Percentiles rank a stretch among this genome's conserved stretches.
phyloP scores from a whole-genome alignment of 2,888 invertebrate genomes.

The Tachina grossa region DNA sequence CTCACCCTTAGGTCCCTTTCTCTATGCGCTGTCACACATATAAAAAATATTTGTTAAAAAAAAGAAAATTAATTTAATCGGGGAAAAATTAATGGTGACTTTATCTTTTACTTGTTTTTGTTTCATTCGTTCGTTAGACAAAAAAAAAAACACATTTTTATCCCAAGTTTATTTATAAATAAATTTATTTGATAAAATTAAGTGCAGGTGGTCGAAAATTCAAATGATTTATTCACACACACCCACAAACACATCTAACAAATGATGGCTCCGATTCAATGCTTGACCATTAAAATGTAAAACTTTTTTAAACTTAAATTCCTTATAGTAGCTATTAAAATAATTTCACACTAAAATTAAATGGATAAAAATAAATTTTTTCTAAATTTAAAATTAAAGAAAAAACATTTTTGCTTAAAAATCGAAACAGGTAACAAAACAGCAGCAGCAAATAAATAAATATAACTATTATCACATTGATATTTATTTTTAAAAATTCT shows the following conservation, averaged over 20 bases:
- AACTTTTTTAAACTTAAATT: slow-evolving; percentile 19
- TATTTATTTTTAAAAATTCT: slow-evolving; percentile 60
- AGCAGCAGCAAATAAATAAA: slow-evolving; percentile 19
- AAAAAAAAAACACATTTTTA: neutral
- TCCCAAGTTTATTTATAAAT: slow-evolving; percentile 47
- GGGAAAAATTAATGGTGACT: no score
- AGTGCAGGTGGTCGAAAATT: slow-evolving; percentile 42
- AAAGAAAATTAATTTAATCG: no score
- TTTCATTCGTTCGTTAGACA: no score
- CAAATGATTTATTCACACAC: neutral
- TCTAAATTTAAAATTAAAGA: slow-evolving; percentile 19
- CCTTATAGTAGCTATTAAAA: neutral
- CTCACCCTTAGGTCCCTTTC: no score
- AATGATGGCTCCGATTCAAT: slow-evolving; percentile 1
- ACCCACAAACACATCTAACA: neutral
- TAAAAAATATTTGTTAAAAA: no score
- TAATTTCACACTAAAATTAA: slow-evolving; percentile 10
- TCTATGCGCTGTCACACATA: no score
- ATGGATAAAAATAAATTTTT: slow-evolving; percentile 12
- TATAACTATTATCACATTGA: slow-evolving; percentile 17
- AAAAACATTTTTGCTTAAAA: neutral
- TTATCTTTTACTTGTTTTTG: no score
- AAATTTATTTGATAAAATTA: slow-evolving; percentile 23
- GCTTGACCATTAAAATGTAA: neutral
- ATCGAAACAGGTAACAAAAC: slow-evolving; percentile 32